Evolutionary conservation across 2,113 vertebrate genomes (phyloP).

Genomic region (Sapayoa aenigma): DNA sequence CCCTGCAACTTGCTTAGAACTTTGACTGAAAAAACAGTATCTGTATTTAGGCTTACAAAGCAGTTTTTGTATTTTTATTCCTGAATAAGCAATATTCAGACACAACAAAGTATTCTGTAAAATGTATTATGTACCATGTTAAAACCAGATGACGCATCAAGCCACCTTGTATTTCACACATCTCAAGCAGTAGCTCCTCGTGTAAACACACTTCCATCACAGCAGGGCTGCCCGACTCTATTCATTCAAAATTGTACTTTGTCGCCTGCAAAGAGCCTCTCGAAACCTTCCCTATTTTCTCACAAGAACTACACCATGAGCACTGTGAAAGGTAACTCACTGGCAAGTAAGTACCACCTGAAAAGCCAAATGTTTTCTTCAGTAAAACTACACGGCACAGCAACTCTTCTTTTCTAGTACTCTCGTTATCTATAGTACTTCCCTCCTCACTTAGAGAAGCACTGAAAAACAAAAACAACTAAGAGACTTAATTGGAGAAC

Average conservation of each 20-base stretch:
- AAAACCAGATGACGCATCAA: not conserved
- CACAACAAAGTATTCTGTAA: not conserved
- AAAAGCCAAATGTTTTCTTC: not conserved
- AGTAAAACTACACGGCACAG: not conserved
- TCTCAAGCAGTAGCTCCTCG: not conserved
- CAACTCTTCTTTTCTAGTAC: not conserved
- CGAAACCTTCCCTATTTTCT: rapidly evolving
- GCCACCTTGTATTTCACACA: not conserved
- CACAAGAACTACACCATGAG: not conserved
- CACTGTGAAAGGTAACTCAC: not conserved
- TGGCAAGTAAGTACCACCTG: not conserved
- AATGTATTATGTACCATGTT: not conserved
- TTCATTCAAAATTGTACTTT: not conserved
- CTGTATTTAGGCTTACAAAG: not conserved
- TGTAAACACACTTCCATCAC: not conserved
- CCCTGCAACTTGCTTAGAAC: not conserved
- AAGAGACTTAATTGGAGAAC: not conserved
- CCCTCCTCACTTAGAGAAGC: not conserved
- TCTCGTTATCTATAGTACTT: not conserved
- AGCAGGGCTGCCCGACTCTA: not conserved
- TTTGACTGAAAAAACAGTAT: not conserved
- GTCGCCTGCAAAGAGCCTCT: not conserved
- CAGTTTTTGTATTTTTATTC: not conserved
- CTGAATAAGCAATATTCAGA: not conserved
- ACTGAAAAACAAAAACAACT: not conserved